These are phyloP conservation scores for Coendou prehensilis DNA, from an alignment of 2,797 vertebrate genomes.

Conservation along the genomic window DNA sequence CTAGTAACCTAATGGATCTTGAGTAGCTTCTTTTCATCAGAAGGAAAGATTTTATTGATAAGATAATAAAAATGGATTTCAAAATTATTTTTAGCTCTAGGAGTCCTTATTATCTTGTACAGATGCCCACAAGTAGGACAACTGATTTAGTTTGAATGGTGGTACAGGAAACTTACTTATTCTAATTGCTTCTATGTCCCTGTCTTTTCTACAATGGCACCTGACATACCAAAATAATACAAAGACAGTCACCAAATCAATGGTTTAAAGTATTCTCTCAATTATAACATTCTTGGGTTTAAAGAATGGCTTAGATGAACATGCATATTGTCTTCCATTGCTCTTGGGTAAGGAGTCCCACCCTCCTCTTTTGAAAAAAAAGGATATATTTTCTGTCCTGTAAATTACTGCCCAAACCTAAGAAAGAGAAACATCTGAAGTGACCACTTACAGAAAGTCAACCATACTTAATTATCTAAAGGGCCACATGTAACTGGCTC, in stretches of 20 bases:
- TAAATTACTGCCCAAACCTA: not conserved
- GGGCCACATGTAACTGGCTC: not conserved
- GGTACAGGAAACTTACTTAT: not conserved
- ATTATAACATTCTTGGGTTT: not conserved
- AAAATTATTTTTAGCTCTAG: not conserved
- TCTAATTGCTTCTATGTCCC: not conserved
- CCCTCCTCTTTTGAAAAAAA: not conserved
- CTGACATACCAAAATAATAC: not conserved
- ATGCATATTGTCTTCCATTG: not conserved
- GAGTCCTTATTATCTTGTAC: not conserved
- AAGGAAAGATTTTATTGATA: not conserved
- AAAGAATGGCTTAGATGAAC: not conserved
- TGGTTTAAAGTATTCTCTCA: not conserved
- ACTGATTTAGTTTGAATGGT: not conserved
- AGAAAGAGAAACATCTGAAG: not conserved
- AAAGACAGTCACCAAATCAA: not conserved
- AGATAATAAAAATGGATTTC: slow-evolving; percentile 19
- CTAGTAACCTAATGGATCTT: not conserved
- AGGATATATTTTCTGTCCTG: not conserved
- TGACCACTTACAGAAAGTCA: not conserved
- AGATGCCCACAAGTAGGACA: not conserved
- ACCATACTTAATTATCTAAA: not conserved
- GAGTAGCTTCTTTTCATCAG: not conserved
- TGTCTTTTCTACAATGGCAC: not conserved
- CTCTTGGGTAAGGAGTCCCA: not conserved